Evolutionary conservation across 2,797 vertebrate species (phyloP).

Genomic region (Hapalemur alaotrensis): DNA sequence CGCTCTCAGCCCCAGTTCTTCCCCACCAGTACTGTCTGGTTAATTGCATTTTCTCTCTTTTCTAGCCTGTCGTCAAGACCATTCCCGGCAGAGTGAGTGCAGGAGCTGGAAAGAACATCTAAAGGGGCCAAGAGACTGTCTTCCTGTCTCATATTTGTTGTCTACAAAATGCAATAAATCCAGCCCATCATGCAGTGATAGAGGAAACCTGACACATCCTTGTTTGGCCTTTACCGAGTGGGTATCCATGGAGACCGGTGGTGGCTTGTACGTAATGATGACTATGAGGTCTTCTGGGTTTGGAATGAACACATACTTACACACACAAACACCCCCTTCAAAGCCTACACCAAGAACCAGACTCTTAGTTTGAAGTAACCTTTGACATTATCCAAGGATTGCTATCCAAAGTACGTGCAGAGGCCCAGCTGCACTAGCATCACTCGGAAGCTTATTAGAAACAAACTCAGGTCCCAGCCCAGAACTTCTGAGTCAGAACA

Average conservation of each 20-base stretch:
- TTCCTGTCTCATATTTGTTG: not conserved
- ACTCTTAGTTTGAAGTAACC: not conserved
- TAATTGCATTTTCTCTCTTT: constrained; percentile 37
- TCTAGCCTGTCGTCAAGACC: not conserved
- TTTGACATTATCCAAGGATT: not conserved
- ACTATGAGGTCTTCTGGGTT: not conserved
- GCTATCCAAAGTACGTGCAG: accelerated
- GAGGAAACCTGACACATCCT: not conserved
- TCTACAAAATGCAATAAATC: not conserved
- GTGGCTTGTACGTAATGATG: not conserved
- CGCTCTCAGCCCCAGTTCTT: not conserved
- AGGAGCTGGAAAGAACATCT: not conserved
- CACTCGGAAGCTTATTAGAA: not conserved
- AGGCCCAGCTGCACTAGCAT: not conserved
- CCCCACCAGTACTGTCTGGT: not conserved
- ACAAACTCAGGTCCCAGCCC: too few relatives aligned
- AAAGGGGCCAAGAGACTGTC: not conserved
- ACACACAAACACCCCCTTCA: not conserved
- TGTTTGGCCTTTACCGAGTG: constrained; percentile 13
- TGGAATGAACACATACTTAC: not conserved
- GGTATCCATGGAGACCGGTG: not conserved
- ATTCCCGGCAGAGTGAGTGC: not conserved
- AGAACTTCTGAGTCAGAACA: not conserved
- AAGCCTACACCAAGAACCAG: not conserved
- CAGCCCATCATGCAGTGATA: not conserved